Evolutionary conservation across 2,888 invertebrate genomes (phyloP).

Genomic region (Apamea anceps): DNA sequence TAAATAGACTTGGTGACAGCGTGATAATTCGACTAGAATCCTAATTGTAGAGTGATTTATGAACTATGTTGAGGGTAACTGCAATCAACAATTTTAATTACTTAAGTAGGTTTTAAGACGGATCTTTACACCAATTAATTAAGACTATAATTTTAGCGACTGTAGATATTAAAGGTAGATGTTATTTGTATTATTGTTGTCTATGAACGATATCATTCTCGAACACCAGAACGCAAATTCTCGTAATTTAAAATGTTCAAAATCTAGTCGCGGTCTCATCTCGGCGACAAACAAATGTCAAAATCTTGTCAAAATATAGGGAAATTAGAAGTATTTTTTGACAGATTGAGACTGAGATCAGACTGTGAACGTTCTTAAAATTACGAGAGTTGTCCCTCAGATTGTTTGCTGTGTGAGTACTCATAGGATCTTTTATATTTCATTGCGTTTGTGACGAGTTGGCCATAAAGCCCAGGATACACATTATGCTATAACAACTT

Average conservation of each 20-base stretch:
- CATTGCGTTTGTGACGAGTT: constrained; percentile 15
- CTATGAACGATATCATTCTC: constrained; percentile 67
- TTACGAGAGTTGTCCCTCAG: no score
- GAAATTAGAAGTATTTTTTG: no score
- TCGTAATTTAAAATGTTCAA: no score
- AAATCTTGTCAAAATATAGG: no score
- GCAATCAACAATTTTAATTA: constrained; percentile 75
- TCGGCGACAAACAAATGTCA: no score
- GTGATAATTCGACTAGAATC: constrained; percentile 75
- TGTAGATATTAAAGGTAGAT: constrained; percentile 84
- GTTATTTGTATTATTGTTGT: constrained; percentile 84
- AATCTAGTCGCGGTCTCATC: no score
- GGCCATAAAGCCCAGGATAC: no score
- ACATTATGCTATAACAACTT: no score
- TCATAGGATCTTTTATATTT: constrained; percentile 14
- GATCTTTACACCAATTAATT: constrained; percentile 90
- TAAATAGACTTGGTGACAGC: constrained; percentile 63
- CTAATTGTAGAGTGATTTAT: constrained; percentile 70
- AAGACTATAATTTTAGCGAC: constrained; percentile 84
- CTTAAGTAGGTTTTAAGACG: constrained; percentile 81
- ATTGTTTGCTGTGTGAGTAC: constrained; percentile 42
- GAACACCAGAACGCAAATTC: no score
- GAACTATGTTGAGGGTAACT: constrained; percentile 66
- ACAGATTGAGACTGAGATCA: no score
- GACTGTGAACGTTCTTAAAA: no score